Conservation (phyloP, 23 tunicate genomes). For the Trididemnum miniatum region DNA sequence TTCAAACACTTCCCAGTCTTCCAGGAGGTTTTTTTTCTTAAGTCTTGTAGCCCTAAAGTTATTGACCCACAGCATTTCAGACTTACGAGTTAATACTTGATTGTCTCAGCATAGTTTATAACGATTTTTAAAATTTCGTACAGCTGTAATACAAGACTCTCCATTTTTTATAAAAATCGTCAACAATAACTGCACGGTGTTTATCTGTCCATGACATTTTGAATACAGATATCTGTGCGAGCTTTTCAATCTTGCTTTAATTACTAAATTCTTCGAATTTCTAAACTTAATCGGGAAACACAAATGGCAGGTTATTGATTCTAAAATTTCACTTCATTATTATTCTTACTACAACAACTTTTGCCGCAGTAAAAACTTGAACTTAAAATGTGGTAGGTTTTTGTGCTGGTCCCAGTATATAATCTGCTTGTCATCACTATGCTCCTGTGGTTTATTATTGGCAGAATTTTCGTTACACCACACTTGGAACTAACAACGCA, state of each 20-base stretch:
- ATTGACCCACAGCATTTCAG: conserved; percentile 21
- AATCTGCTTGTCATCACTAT: too few species aligned
- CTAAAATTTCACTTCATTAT: conserved; percentile 14
- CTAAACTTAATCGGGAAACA: conserved; percentile 14
- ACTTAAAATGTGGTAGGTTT: conserved; percentile 31
- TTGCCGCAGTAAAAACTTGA: background rate
- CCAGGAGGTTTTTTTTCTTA: conserved; percentile 19
- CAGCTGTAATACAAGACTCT: conserved; percentile 7
- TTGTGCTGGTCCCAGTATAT: background rate
- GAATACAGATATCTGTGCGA: conserved; percentile 3
- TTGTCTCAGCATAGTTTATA: conserved; percentile 10
- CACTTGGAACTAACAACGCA: too few species aligned
- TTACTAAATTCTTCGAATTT: background rate
- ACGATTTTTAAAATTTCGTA: conserved; percentile 31
- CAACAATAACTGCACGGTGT: conserved; percentile 17
- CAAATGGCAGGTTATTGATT: conserved; percentile 7
- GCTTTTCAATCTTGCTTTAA: background rate
- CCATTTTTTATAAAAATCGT: conserved; percentile 22
- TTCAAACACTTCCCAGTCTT: conserved; percentile 30
- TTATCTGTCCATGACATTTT: conserved; percentile 26
- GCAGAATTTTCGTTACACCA: too few species aligned
- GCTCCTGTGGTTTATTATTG: too few species aligned
- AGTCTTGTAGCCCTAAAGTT: conserved; percentile 27
- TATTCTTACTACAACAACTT: background rate
- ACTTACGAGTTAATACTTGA: conserved; percentile 12